phyloP scores from a whole-genome alignment of 2,797 vertebrate species.

The Coregonus suidteri region DNA sequence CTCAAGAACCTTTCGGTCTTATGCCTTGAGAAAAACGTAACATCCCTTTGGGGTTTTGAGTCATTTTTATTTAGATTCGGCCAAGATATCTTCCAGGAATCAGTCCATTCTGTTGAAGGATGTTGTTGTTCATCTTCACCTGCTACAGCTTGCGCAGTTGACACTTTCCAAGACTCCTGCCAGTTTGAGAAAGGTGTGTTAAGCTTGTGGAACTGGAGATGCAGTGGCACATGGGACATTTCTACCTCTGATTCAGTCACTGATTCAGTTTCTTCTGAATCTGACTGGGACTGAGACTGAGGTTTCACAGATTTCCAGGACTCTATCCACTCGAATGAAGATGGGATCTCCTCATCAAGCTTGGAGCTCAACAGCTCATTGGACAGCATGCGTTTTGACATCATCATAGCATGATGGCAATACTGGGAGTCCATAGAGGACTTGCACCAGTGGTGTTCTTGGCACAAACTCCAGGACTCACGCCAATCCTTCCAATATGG shows the following conservation, averaged over 20 bases:
- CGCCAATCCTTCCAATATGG: slow-evolving; percentile 46
- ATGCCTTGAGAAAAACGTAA: slow-evolving; percentile 57
- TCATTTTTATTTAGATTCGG: slow-evolving; percentile 34
- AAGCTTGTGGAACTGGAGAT: slow-evolving; percentile 63
- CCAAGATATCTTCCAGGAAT: slow-evolving; percentile 38
- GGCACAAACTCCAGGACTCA: slow-evolving; percentile 56
- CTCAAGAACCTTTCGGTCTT: slow-evolving; percentile 30
- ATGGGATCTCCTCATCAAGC: slow-evolving; percentile 21
- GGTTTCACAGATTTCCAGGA: slow-evolving; percentile 49
- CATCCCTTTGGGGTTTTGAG: slow-evolving; percentile 26
- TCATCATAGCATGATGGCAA: slow-evolving; percentile 11
- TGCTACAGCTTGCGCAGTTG: not conserved
- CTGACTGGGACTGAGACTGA: not conserved
- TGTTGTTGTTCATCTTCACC: slow-evolving; percentile 4
- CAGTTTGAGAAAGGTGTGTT: slow-evolving; percentile 53
- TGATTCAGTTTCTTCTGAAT: not conserved
- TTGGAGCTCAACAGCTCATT: slow-evolving; percentile 16
- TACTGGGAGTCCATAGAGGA: slow-evolving; percentile 47
- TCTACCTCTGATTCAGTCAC: not conserved
- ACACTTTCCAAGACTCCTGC: slow-evolving; percentile 60
- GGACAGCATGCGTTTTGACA: slow-evolving; percentile 18
- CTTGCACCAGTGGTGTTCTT: slow-evolving; percentile 54
- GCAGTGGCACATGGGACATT: slow-evolving; percentile 22
- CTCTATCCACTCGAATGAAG: slow-evolving; percentile 39
- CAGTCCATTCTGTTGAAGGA: slow-evolving; percentile 3